These are phyloP conservation scores for Lanistes nyassanus DNA, from an alignment of 1,140 invertebrate species.

Conservation along the genomic window DNA sequence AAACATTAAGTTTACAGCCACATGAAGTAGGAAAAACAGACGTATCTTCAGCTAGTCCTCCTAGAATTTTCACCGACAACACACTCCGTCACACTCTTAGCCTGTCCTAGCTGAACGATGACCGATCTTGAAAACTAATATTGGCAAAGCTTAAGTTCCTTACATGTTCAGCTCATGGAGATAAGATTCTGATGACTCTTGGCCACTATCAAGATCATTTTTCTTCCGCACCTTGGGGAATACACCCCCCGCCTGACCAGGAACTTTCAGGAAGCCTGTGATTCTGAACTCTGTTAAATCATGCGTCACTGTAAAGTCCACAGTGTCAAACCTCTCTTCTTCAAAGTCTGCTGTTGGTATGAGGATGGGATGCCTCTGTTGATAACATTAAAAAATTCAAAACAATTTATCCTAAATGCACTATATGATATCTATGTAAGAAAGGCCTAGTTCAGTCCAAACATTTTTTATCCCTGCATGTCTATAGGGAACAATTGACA, in stretches of 20 bases:
- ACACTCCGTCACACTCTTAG: too few species aligned
- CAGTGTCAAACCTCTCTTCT: constrained; percentile 32
- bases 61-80: too few species aligned
- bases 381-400: background rate
- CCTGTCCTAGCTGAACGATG: too few species aligned
- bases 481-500: too few species aligned
- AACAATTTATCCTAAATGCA: too few species aligned
- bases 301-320: constrained; percentile 53
- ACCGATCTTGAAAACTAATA: background rate
- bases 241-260: constrained; percentile 8
- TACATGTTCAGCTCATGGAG: constrained; percentile 73
- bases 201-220: constrained; percentile 33
- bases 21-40: too few species aligned
- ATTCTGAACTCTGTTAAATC: constrained; percentile 46
- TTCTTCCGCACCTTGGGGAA: constrained; percentile 48
- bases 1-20: too few species aligned
- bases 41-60: too few species aligned
- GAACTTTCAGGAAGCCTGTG: constrained; percentile 22
- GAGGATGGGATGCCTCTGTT: constrained; percentile 36
- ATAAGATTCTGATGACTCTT: constrained; percentile 52
- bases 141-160: constrained; percentile 24
- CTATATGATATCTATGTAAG: too few species aligned
- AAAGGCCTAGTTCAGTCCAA: too few species aligned
- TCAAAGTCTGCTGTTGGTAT: constrained; percentile 51
- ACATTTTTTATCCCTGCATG: too few species aligned